Evolutionary conservation across 2,888 invertebrate genomes (phyloP).

Genomic region (Microplitis manilae): DNA sequence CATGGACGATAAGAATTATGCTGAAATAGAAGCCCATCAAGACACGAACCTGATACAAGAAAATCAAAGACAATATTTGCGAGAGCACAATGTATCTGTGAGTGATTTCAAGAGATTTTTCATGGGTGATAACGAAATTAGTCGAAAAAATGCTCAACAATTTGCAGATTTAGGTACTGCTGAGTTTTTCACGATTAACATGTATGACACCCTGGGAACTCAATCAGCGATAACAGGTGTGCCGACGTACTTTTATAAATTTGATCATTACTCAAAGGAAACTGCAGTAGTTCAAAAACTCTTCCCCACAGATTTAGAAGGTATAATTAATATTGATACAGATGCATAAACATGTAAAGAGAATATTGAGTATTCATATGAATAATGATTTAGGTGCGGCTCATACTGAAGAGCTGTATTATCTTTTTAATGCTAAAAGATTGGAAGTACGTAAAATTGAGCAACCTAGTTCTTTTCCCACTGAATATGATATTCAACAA

Average conservation of each 20-base stretch:
- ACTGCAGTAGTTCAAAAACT: constrained; percentile 47
- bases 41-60: constrained; percentile 43
- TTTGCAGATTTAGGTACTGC: constrained; percentile 55
- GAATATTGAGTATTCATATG: background rate
- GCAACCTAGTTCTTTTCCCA: constrained; percentile 40
- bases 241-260: constrained; percentile 60
- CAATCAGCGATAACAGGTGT: constrained; percentile 46
- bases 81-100: constrained; percentile 45
- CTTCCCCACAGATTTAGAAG: constrained; percentile 50
- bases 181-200: constrained; percentile 53
- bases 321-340: constrained; percentile 51
- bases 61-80: constrained; percentile 39
- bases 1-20: constrained; percentile 31
- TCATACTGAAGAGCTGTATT: constrained; percentile 61
- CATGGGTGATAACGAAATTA: constrained; percentile 53
- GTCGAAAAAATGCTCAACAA: constrained; percentile 37
- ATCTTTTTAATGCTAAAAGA: constrained; percentile 56
- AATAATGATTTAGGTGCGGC: constrained; percentile 48
- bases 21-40: constrained; percentile 47
- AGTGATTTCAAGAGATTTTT: constrained; percentile 56
- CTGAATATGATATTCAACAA: constrained; percentile 54
- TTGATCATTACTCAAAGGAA: constrained; percentile 53
- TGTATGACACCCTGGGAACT: constrained; percentile 52
- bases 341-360: background rate
- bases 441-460: constrained; percentile 41